Conservation (phyloP, 2,113 vertebrate genomes). For the Plotosus lineatus region DNA sequence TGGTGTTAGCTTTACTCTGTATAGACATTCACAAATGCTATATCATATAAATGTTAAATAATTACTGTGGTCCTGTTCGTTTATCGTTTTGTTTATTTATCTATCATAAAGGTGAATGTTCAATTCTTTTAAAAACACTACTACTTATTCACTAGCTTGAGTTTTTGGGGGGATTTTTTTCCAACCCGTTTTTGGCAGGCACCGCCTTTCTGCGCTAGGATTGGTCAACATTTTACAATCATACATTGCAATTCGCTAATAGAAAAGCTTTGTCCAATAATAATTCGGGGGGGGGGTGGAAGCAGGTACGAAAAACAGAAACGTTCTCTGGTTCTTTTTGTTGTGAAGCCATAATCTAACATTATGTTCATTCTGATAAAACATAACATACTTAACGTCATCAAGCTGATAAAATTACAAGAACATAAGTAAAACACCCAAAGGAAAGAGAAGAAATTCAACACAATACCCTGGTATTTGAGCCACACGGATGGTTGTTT, state of each 20-base stretch:
- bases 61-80: not conserved
- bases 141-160: not conserved
- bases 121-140: not conserved
- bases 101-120: not conserved
- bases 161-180: too few relatives aligned
- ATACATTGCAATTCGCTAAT: not conserved
- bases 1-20: too few relatives aligned
- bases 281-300: not conserved
- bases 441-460: too few relatives aligned
- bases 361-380: not conserved
- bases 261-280: not conserved
- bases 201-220: not conserved
- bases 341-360: not conserved
- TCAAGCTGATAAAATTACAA: too few relatives aligned
- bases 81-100: not conserved
- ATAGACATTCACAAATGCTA: too few relatives aligned
- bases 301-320: not conserved
- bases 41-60: too few relatives aligned
- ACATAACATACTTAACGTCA: not conserved
- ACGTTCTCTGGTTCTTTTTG: not conserved
- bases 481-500: not conserved
- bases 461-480: not conserved
- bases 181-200: not conserved
- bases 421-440: not conserved
- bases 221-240: not conserved